phyloP scores from a whole-genome alignment of 2,113 vertebrate species.

The Martes martes region DNA sequence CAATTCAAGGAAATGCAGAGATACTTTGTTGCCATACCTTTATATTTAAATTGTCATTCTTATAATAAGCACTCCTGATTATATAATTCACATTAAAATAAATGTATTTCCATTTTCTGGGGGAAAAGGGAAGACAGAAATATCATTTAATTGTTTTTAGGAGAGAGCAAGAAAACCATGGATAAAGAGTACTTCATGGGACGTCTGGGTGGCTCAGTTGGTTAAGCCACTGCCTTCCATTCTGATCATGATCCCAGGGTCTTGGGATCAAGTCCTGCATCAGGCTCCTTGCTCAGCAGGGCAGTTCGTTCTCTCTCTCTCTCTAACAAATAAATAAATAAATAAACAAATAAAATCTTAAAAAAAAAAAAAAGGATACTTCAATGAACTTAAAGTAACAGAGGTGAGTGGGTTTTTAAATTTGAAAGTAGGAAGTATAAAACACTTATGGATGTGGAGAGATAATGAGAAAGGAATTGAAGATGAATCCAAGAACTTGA shows the following conservation, averaged over 20 bases:
- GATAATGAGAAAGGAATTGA: not conserved
- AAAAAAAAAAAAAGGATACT: not conserved
- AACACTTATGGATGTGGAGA: not conserved
- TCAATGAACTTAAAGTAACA: not conserved
- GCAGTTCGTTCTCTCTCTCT: too few species aligned
- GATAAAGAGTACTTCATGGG: not conserved
- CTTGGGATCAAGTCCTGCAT: too few species aligned
- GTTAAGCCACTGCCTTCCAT: too few species aligned
- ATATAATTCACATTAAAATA: not conserved
- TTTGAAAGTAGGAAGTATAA: not conserved
- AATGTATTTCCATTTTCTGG: not conserved
- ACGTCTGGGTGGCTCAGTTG: too few species aligned
- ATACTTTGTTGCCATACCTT: not conserved
- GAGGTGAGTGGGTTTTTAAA: not conserved
- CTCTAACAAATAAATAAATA: too few species aligned
- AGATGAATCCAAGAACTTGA: not conserved
- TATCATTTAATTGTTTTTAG: not conserved
- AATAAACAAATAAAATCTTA: too few species aligned
- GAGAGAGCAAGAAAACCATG: not conserved
- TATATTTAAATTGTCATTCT: not conserved
- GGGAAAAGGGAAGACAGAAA: not conserved
- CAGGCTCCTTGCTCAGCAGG: too few species aligned
- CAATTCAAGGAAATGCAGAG: not conserved
- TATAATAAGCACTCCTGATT: not conserved
- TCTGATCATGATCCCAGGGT: too few species aligned